Conservation (phyloP, 2,888 invertebrate species). For the Cosmia pyralina region DNA sequence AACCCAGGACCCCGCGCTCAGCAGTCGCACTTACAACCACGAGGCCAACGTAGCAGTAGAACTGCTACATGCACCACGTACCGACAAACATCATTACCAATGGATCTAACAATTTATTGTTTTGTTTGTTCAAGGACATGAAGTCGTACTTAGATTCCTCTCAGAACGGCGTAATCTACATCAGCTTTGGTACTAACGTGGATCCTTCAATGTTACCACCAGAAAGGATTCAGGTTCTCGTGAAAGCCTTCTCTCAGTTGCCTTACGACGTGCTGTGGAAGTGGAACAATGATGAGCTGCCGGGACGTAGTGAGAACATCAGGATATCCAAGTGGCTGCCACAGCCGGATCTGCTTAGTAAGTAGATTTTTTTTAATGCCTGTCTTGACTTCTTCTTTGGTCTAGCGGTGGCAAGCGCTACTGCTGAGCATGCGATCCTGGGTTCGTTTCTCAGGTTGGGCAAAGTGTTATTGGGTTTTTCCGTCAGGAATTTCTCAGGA, state of each 20-base stretch:
- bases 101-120: not conserved
- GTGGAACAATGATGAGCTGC: slow-evolving; percentile 75
- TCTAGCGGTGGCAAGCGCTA: too few species aligned
- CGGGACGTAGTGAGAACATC: slow-evolving; percentile 72
- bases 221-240: slow-evolving; percentile 68
- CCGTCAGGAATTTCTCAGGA: too few species aligned
- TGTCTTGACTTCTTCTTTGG: too few species aligned
- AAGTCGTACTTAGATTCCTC: slow-evolving; percentile 76
- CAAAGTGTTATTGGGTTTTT: too few species aligned
- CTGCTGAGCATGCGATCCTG: too few species aligned
- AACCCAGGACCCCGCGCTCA: too few species aligned
- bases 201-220: slow-evolving; percentile 70
- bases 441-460: too few species aligned
- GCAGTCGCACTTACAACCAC: too few species aligned
- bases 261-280: slow-evolving; percentile 83
- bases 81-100: not conserved
- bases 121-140: slow-evolving; percentile 64
- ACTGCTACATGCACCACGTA: not conserved
- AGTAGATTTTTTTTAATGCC: slow-evolving; percentile 2
- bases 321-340: slow-evolving; percentile 79
- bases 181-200: slow-evolving; percentile 80
- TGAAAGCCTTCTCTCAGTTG: slow-evolving; percentile 75
- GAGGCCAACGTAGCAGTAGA: too few species aligned
- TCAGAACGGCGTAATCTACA: slow-evolving; percentile 76
- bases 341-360: slow-evolving; percentile 70